Percentiles rank a stretch among this genome's conserved stretches.
phyloP scores from a whole-genome alignment of 2,888 invertebrate species.

The Parochlus steinenii region DNA sequence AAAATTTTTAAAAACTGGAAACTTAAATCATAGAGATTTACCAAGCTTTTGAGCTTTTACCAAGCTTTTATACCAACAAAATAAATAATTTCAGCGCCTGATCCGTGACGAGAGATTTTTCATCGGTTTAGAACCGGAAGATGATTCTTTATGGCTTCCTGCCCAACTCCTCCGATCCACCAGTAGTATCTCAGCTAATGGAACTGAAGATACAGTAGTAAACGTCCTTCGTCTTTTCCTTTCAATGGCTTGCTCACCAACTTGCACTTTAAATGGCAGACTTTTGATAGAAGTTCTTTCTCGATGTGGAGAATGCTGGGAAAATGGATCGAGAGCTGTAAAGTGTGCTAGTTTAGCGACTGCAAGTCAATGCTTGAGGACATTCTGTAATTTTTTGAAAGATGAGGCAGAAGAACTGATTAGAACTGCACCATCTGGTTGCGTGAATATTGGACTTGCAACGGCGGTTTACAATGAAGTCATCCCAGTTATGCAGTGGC shows the following conservation, averaged over 20 bases:
- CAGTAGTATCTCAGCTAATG: conserved; percentile 30
- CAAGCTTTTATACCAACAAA: not conserved
- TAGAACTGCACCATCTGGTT: conserved; percentile 38
- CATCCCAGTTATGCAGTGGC: conserved; percentile 75
- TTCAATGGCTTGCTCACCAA: conserved; percentile 73
- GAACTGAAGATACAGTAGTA: conserved; percentile 78
- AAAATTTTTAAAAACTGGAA: not conserved
- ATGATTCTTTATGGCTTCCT: conserved; percentile 84
- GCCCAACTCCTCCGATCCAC: conserved; percentile 79
- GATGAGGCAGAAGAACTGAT: conserved; percentile 35
- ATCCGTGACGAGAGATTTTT: conserved; percentile 84
- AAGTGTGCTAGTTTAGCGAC: conserved; percentile 80
- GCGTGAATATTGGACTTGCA: conserved; percentile 37
- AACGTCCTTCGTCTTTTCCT: conserved; percentile 51
- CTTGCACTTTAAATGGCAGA: conserved; percentile 78
- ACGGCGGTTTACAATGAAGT: conserved; percentile 81
- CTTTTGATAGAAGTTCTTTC: conserved; percentile 75
- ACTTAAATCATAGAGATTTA: not conserved
- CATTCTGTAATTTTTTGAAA: conserved; percentile 65
- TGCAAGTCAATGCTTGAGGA: conserved; percentile 72
- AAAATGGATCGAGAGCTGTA: conserved; percentile 60
- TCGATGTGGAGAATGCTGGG: conserved; percentile 68
- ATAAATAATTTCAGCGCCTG: conserved; percentile 46
- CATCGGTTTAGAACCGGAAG: conserved; percentile 76
- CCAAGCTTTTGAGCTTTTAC: conserved; percentile 5